Percentiles rank a stretch among this genome's conserved stretches.
Conservation (phyloP, 2,888 invertebrate genomes). For the Lasioglossum malachurum region DNA sequence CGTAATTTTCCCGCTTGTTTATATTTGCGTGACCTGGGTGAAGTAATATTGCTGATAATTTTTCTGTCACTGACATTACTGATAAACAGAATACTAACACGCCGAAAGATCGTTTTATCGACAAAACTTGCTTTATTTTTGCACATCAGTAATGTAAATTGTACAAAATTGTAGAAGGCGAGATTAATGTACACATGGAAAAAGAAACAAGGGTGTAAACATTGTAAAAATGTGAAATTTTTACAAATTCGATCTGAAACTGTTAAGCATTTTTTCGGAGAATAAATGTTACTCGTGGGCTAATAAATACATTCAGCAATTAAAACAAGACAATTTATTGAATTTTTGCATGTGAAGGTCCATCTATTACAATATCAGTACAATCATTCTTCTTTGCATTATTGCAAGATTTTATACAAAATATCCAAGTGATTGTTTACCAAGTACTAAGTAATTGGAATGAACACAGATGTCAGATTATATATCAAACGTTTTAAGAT, state of each 20-base stretch:
- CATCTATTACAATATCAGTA: conserved; percentile 65
- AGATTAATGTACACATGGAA: conserved; percentile 1
- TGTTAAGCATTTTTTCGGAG: not conserved
- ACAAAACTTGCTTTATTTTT: conserved; percentile 9
- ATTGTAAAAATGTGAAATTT: conserved; percentile 15
- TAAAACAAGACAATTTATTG: conserved; percentile 60
- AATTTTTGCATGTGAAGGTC: conserved; percentile 65
- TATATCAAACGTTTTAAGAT: conserved; percentile 73
- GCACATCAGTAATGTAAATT: conserved; percentile 26
- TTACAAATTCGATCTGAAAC: conserved; percentile 17
- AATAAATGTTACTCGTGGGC: conserved; percentile 3
- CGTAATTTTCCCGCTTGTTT: not conserved
- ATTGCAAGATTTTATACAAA: conserved; percentile 74
- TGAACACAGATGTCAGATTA: conserved; percentile 74
- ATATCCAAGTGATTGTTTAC: conserved; percentile 67
- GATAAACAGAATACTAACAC: not conserved
- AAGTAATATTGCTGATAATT: conserved; percentile 4
- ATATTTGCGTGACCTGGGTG: not conserved
- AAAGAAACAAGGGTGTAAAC: conserved; percentile 1
- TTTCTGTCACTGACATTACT: not conserved
- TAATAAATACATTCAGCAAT: conserved; percentile 42
- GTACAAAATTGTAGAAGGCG: conserved; percentile 24
- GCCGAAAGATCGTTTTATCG: not conserved
- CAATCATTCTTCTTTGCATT: conserved; percentile 52
- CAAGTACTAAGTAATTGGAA: conserved; percentile 75